phyloP scores from a whole-genome alignment of 2,888 invertebrate genomes.

The Nymphalis polychloros region DNA sequence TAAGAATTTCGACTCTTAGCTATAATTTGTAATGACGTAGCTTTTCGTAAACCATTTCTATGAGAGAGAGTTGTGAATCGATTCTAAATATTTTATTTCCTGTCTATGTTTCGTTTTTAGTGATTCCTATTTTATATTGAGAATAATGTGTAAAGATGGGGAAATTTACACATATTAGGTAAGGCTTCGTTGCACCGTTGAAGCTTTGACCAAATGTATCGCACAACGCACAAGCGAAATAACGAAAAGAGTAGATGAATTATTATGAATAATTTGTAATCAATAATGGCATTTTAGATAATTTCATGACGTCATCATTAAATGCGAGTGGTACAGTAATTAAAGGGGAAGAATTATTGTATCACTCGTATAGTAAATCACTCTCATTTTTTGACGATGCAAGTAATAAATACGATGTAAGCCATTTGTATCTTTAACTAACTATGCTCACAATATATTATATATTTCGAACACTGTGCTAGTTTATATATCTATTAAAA shows the following conservation, averaged over 20 bases:
- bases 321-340: slow-evolving; percentile 70
- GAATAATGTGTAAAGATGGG: slow-evolving; percentile 72
- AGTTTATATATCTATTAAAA: slow-evolving; percentile 72
- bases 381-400: slow-evolving; percentile 53
- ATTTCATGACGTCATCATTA: slow-evolving; percentile 43
- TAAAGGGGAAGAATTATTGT: slow-evolving; percentile 79
- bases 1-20: slow-evolving; percentile 67
- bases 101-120: slow-evolving; percentile 48
- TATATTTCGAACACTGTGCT: slow-evolving; percentile 78
- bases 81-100: slow-evolving; percentile 53
- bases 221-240: slow-evolving; percentile 71
- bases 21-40: slow-evolving; percentile 53
- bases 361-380: slow-evolving; percentile 49
- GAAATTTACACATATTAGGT: slow-evolving; percentile 75
- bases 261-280: slow-evolving; percentile 41
- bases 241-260: slow-evolving; percentile 42
- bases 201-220: slow-evolving; percentile 66
- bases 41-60: slow-evolving; percentile 50
- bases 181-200: slow-evolving; percentile 65
- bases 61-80: slow-evolving; percentile 71
- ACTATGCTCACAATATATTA: slow-evolving; percentile 74
- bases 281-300: slow-evolving; percentile 40
- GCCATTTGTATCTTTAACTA: slow-evolving; percentile 60
- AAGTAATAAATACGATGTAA: slow-evolving; percentile 54
- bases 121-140: slow-evolving; percentile 44